phyloP scores from a whole-genome alignment of 2,888 invertebrate species.

The Argyresthia goedartella region DNA sequence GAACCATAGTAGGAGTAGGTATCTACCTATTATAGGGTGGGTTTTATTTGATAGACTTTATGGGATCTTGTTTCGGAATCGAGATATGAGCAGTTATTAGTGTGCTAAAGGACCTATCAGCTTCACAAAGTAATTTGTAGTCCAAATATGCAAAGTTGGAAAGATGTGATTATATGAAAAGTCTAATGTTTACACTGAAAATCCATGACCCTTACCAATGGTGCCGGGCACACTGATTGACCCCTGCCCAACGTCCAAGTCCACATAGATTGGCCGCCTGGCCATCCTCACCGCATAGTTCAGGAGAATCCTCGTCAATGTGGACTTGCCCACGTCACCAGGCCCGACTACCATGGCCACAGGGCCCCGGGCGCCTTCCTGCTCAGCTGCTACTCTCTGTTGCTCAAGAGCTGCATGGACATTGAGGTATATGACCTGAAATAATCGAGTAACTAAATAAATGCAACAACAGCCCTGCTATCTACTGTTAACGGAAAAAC shows the following conservation, averaged over 20 bases:
- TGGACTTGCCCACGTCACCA: constrained; percentile 96
- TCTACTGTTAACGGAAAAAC: too few relatives aligned
- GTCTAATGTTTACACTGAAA: not conserved
- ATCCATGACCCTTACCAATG: constrained; percentile 68
- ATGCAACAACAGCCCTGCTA: too few relatives aligned
- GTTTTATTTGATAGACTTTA: too few relatives aligned
- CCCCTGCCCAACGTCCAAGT: constrained; percentile 96
- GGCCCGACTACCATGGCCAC: constrained; percentile 94
- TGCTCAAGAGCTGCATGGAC: constrained; percentile 96
- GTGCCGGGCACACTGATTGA: constrained; percentile 93
- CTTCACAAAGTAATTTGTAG: too few relatives aligned
- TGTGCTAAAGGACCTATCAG: too few relatives aligned
- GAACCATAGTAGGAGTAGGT: too few relatives aligned
- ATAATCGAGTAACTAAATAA: constrained; percentile 4
- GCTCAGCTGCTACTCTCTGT: constrained; percentile 85
- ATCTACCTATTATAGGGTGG: too few relatives aligned
- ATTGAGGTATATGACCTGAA: constrained; percentile 87
- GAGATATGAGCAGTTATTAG: too few relatives aligned
- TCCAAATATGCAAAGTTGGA: too few relatives aligned
- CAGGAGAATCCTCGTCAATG: constrained; percentile 86
- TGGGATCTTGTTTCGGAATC: too few relatives aligned
- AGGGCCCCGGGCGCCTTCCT: constrained; percentile 80
- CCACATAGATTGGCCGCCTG: constrained; percentile 90
- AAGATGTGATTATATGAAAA: too few relatives aligned
- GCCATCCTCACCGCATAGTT: constrained; percentile 96